Evolutionary conservation across 2,888 invertebrate genomes (phyloP).

Genomic region (Bembecia ichneumoniformis): DNA sequence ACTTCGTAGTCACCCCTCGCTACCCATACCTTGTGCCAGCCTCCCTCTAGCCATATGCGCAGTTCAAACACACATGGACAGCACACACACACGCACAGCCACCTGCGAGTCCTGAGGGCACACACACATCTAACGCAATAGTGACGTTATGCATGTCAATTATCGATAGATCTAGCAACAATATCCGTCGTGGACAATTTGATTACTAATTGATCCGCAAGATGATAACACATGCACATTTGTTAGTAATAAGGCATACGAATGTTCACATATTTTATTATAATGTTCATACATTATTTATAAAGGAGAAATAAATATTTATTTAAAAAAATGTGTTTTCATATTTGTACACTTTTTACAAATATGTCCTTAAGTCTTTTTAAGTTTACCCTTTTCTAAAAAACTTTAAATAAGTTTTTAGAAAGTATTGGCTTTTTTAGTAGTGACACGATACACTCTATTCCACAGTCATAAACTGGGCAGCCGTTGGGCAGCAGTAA

Average conservation of each 20-base stretch:
- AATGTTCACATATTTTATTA: too few species aligned
- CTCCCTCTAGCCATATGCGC: slow-evolving; percentile 8
- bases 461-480: too few species aligned
- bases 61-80: slow-evolving; percentile 27
- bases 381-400: too few species aligned
- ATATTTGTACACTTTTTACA: too few species aligned
- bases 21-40: slow-evolving; percentile 18
- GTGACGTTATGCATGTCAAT: slow-evolving; percentile 45
- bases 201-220: slow-evolving; percentile 35
- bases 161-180: slow-evolving; percentile 25
- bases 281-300: too few species aligned
- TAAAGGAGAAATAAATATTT: too few species aligned
- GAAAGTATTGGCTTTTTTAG: too few species aligned
- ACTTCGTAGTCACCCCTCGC: slow-evolving; percentile 38
- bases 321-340: too few species aligned
- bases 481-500: too few species aligned
- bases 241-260: neutral
- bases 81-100: slow-evolving; percentile 20
- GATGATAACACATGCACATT: neutral
- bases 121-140: slow-evolving; percentile 31
- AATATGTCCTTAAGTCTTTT: too few species aligned
- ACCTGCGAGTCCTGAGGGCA: slow-evolving; percentile 39
- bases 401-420: too few species aligned
- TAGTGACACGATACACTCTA: too few species aligned
- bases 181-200: slow-evolving; percentile 27